Evolutionary conservation across 2,888 invertebrate species (phyloP).

Genomic region (Leucoptera coffeella): DNA sequence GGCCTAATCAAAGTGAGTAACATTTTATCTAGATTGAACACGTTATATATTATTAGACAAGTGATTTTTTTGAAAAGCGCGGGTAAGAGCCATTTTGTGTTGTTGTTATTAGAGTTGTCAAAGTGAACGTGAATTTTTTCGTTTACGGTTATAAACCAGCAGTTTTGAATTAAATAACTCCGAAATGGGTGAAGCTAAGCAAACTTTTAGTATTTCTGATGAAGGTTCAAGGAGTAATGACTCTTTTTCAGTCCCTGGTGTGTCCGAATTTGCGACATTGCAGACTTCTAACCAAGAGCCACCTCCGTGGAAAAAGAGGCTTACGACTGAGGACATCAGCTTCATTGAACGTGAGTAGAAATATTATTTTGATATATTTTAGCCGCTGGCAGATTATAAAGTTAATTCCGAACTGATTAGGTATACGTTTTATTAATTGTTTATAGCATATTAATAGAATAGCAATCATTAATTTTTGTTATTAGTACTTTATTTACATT

Average conservation of each 20-base stretch:
- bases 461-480: too few species aligned
- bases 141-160: slow-evolving; percentile 34
- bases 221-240: slow-evolving; percentile 23
- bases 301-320: slow-evolving; percentile 62
- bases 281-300: slow-evolving; percentile 52
- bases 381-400: not conserved
- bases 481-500: too few species aligned
- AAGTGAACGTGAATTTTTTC: slow-evolving; percentile 11
- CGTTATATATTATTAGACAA: not conserved
- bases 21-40: not conserved
- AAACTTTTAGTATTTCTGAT: slow-evolving; percentile 15
- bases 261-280: slow-evolving; percentile 73
- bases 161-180: slow-evolving; percentile 8
- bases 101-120: slow-evolving; percentile 28
- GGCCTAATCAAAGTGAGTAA: slow-evolving; percentile 90
- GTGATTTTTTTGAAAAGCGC: slow-evolving; percentile 24
- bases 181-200: slow-evolving; percentile 23
- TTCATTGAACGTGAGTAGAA: slow-evolving; percentile 69
- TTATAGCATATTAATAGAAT: too few species aligned
- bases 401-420: too few species aligned
- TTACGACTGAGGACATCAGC: slow-evolving; percentile 66
- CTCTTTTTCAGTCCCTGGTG: slow-evolving; percentile 73
- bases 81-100: slow-evolving; percentile 22
- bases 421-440: too few species aligned
- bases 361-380: slow-evolving; percentile 1